Conservation (phyloP, 2,113 vertebrate genomes). For the Gila orcuttii region DNA sequence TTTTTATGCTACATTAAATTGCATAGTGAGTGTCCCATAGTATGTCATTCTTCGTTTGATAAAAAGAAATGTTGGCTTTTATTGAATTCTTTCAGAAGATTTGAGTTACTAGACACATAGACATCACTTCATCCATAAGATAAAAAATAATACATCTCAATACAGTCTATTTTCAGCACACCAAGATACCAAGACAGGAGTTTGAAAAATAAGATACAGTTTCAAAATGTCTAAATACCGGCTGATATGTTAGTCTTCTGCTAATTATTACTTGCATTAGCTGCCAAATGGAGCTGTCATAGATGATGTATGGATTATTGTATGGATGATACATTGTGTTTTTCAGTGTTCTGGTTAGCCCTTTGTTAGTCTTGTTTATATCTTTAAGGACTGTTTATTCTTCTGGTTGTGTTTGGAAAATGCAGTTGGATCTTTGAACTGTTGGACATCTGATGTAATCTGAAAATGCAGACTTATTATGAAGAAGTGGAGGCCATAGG, state of each 20-base stretch:
- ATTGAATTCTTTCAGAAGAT: not conserved
- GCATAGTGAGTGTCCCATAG: not conserved
- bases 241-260: no score
- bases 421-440: not conserved
- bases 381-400: not conserved
- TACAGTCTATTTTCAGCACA: not conserved
- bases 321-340: not conserved
- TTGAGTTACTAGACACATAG: not conserved
- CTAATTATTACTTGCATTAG: not conserved
- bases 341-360: not conserved
- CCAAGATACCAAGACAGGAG: not conserved
- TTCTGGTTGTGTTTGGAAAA: not conserved
- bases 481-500: not conserved
- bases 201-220: not conserved
- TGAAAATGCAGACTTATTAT: not conserved
- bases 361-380: not conserved
- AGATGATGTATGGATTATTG: not conserved
- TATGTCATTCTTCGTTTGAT: not conserved
- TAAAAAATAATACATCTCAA: not conserved
- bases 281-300: not conserved
- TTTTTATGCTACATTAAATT: not conserved
- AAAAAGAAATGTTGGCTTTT: not conserved
- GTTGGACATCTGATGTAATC: conserved; percentile 34
- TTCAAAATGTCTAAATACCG: not conserved
- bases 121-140: not conserved